Evolutionary conservation across 1,140 invertebrate species (phyloP), one percentile per base, ranked within the genome.

Genomic region (Tyrophagus putrescentiae): DNA sequence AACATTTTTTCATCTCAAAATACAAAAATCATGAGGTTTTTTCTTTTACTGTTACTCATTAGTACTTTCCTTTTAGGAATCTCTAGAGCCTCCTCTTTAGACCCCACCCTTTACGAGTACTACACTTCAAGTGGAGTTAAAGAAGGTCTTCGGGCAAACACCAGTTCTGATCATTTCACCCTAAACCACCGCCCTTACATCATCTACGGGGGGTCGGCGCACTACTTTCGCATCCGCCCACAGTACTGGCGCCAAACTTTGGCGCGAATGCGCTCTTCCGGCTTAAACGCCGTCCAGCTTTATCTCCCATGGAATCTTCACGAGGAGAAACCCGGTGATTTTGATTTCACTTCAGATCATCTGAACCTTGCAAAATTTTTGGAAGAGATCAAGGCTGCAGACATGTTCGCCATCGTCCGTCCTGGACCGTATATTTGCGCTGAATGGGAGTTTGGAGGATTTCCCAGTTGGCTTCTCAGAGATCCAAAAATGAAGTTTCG

Each of bases 371-470:
- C 66, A 3, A 36, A 61, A 28, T 77, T 76, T 65, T 61, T 78
- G 4, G 57, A 69, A 45, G 59, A 67, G 21, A 74, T 76, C 5
- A 68, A 76, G 60, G 68, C 75, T 50, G 64, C 68, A 52, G 71
- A 68, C 13, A 61, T 78, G 28, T 63, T 69, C 25, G 75, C 76
- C 4, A 68, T 78, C 6, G 61, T 77, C 0, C 62, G 76, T 57
- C 63, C 71, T 50, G 76, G 76, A 11, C 76, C 76, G 4, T 78
- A 76, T 61, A 75, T 76, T 29, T 74, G 73, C 70, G 76, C 71
- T 39, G 76, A 78, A 65, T 71, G 73, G 69, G 77, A 77, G 52
- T 72, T 73, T 70, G 73, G 73, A 39, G 73, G 73, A 6, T 65
- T 75, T 53, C 73, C 73, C 29, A 66, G 64, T 7, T 75, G 72